Evolutionary conservation across 1,140 invertebrate species (phyloP), one percentile per base, ranked within the genome.

Genomic region (Parasteatoda tepidariorum): DNA sequence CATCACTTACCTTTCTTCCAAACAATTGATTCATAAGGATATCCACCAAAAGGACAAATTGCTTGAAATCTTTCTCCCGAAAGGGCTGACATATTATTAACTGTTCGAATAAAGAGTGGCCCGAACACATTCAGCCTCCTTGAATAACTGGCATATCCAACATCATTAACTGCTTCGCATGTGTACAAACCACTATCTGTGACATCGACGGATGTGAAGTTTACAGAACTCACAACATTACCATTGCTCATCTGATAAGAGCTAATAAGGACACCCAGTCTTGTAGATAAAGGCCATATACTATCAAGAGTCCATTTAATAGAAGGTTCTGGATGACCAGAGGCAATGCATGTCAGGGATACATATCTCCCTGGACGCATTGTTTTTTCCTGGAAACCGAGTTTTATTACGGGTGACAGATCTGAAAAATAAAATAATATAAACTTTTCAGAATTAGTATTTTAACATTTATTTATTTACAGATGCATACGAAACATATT

Each of bases 241-340:
- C 94, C 74, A 41, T 38, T 59, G 18, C 28, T 68, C 13, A 41
- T 22, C 6, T 85, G 81, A 48, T 68, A 81, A 28, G 31, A 67
- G 34, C 75, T 57, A 6, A 81, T 30, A 7, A 55, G 24, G 3
- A 81, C 59, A 28, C 83, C 66, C n/a, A 55, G 75, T 68, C 68
- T 41, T 3, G 41, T 70, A 24, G 66, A 26, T 24, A 84, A 33
- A 15, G 71, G 62, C 83, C 83, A 75, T 11, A 62, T 75, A 18
- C 75, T 95, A 89, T 98, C 97, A 11, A 98, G 91, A 89, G 94
- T 94, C 97, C 97, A 98, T 6, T 93, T 93, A 81, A 98, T 96
- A 90, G 95, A 94, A 71, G 97, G 97, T n/a, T 94, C 95, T 7
- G 97, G 97, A 89, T 97, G 98, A 71, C 96, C 96, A 22, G 93